These are phyloP conservation scores for Eretmochelys imbricata DNA, from an alignment of 2,113 vertebrate species.

Conservation along the genomic window DNA sequence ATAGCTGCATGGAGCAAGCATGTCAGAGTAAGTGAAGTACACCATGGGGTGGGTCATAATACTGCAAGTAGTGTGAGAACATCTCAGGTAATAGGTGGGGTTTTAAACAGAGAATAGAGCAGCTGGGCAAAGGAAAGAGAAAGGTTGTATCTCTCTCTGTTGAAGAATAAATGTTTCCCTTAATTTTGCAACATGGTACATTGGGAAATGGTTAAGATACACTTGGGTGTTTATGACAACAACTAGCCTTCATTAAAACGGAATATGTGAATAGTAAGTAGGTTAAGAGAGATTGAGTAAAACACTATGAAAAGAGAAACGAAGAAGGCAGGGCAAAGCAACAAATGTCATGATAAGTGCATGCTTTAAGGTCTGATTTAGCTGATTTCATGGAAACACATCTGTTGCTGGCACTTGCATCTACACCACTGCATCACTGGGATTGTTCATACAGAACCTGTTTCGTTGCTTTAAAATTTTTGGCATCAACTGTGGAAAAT, in stretches of 20 bases:
- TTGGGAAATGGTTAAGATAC: too few species aligned
- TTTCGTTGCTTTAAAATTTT: background rate
- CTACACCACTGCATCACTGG: rapidly evolving
- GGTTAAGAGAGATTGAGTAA: background rate
- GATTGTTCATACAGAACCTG: background rate
- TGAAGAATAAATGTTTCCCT: too few species aligned
- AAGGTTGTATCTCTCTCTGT: too few species aligned
- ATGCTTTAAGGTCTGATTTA: background rate
- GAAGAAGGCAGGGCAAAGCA: background rate
- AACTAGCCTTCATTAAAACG: background rate
- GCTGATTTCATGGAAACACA: background rate
- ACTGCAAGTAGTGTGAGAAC: too few species aligned
- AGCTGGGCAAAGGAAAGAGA: too few species aligned
- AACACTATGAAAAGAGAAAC: background rate
- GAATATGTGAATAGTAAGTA: background rate
- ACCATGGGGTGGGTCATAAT: too few species aligned
- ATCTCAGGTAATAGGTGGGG: too few species aligned
- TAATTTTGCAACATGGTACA: too few species aligned
- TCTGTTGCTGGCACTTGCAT: background rate
- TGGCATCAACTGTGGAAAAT: too few species aligned
- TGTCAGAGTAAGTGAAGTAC: too few species aligned
- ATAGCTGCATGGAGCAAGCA: too few species aligned
- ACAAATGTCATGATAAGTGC: background rate
- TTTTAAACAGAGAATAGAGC: too few species aligned
- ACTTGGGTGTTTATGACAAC: background rate